These are phyloP conservation scores for Noctua pronuba DNA, from an alignment of 2,888 invertebrate genomes.

Conservation along the genomic window DNA sequence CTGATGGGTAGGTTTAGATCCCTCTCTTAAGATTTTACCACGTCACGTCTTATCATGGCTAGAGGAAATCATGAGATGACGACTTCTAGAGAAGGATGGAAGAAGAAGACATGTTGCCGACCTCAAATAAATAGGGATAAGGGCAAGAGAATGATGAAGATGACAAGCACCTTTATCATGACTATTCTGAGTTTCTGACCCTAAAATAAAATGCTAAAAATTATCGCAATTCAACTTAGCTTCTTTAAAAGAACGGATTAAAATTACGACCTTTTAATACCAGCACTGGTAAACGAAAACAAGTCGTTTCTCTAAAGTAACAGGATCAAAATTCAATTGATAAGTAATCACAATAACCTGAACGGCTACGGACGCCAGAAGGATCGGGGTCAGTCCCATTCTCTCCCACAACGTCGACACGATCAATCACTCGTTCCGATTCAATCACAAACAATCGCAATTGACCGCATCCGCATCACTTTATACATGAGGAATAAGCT, in stretches of 20 bases:
- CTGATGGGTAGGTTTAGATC: not conserved
- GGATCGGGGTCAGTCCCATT: constrained; percentile 49
- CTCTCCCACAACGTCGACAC: constrained; percentile 49
- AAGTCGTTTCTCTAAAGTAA: not conserved
- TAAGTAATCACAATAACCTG: constrained; percentile 43
- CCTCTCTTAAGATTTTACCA: not conserved
- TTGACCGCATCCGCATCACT: constrained; percentile 66
- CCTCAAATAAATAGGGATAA: too few species aligned
- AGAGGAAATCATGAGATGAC: not conserved
- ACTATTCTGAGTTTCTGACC: not conserved
- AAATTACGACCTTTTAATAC: not conserved
- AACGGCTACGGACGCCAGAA: constrained; percentile 31
- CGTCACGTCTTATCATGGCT: not conserved
- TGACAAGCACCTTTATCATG: not conserved
- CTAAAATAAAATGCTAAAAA: not conserved
- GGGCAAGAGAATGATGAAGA: not conserved
- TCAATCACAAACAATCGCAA: constrained; percentile 69
- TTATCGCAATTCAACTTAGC: not conserved
- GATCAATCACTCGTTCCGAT: constrained; percentile 67
- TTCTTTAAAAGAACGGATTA: not conserved
- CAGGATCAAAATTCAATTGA: constrained; percentile 31
- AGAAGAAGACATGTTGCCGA: not conserved
- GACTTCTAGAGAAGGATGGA: not conserved
- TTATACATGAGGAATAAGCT: constrained; percentile 59
- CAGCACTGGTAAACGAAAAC: not conserved